Conservation (phyloP, 2,797 vertebrate species). For the Pseudomugil tenellus region DNA sequence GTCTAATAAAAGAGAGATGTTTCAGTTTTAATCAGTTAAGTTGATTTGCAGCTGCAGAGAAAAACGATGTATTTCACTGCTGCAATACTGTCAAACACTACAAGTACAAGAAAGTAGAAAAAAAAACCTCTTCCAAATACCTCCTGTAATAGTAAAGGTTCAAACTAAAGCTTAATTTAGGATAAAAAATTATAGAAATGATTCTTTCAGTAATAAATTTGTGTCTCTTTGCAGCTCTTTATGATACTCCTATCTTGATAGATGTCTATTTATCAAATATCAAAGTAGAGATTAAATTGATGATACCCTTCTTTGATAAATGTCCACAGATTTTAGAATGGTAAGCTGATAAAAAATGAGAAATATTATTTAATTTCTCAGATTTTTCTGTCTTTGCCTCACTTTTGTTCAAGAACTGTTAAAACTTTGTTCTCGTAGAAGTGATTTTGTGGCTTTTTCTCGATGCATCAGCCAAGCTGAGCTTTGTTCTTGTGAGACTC, state of each 20-base stretch:
- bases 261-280: background rate
- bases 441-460: too few species aligned
- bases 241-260: background rate
- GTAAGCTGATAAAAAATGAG: background rate
- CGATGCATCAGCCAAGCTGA: too few species aligned
- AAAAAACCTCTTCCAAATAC: constrained; percentile 1
- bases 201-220: background rate
- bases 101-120: background rate
- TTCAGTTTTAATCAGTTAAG: constrained; percentile 20
- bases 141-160: background rate
- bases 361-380: background rate
- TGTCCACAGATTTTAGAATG: background rate
- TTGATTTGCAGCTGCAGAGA: constrained; percentile 1
- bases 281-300: background rate
- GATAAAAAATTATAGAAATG: background rate
- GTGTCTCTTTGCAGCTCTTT: background rate
- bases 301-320: background rate
- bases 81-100: constrained; percentile 11
- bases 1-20: background rate
- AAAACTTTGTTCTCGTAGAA: too few species aligned
- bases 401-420: background rate
- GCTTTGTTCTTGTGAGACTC: too few species aligned
- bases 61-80: constrained; percentile 4
- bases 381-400: background rate
- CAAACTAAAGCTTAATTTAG: background rate